Evolutionary conservation across 2,797 vertebrate genomes (phyloP).

Genomic region (Pseudocheirus occidentalis): DNA sequence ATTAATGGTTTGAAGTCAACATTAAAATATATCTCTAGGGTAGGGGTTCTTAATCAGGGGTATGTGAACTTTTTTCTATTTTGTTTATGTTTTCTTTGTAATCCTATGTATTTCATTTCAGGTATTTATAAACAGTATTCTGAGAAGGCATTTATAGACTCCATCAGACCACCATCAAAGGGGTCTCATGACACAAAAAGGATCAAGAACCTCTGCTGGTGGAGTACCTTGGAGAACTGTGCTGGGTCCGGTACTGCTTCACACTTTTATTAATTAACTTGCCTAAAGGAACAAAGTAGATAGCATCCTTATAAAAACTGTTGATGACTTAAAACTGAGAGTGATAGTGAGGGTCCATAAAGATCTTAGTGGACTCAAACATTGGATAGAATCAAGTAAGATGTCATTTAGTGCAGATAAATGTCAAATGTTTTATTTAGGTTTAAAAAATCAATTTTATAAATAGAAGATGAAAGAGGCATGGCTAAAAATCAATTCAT

Average conservation of each 20-base stretch:
- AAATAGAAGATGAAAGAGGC: background rate
- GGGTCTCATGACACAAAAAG: background rate
- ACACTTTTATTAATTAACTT: background rate
- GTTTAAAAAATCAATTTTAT: background rate
- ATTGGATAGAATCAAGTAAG: background rate
- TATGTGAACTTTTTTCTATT: too few species aligned
- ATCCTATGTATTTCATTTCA: background rate
- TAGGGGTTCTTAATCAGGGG: too few species aligned
- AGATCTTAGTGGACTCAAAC: background rate
- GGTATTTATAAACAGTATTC: background rate
- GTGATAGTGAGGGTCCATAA: background rate
- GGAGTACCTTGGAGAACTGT: background rate
- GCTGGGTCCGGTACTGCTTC: background rate
- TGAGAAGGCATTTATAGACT: background rate
- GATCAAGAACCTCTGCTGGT: background rate
- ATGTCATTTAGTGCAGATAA: background rate
- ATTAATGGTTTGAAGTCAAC: too few species aligned
- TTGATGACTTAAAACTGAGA: background rate
- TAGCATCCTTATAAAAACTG: background rate
- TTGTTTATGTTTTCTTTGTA: background rate
- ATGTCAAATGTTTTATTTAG: background rate
- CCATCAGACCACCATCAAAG: background rate
- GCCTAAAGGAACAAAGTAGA: background rate
- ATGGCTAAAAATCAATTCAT: background rate
- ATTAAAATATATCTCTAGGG: too few species aligned